Percentiles rank a stretch among this genome's conserved stretches.
These are phyloP conservation scores for Boloria euphrosyne DNA, from an alignment of 2,888 invertebrate genomes.

Conservation along the genomic window DNA sequence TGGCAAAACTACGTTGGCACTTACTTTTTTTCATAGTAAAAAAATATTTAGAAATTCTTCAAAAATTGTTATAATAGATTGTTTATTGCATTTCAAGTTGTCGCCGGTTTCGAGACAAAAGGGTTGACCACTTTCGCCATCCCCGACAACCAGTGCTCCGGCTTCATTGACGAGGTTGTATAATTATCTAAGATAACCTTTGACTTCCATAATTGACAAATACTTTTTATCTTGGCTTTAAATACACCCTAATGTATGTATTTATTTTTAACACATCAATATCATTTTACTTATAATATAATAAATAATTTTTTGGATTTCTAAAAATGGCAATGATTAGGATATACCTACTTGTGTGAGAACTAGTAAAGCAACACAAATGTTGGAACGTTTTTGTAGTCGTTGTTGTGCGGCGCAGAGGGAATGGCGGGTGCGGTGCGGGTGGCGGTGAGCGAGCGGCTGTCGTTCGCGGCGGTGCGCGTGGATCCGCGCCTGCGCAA, in stretches of 20 bases:
- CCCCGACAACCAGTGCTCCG: conserved; percentile 33
- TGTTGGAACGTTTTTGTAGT: not conserved
- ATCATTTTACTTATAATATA: no score
- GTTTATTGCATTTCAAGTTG: not conserved
- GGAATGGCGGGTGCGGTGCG: conserved; percentile 30
- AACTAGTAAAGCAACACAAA: not conserved
- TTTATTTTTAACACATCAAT: no score
- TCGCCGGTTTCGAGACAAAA: conserved; percentile 8
- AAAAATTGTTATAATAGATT: not conserved
- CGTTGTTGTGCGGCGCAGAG: conserved; percentile 24
- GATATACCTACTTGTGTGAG: not conserved
- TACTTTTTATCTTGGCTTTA: no score
- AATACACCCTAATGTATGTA: no score
- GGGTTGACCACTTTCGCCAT: conserved; percentile 25
- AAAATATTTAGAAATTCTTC: no score
- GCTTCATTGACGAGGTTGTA: conserved; percentile 34
- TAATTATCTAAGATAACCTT: not conserved
- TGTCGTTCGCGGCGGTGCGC: conserved; percentile 29
- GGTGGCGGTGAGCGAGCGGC: conserved; percentile 33
- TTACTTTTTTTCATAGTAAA: no score
- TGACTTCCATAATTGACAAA: no score
- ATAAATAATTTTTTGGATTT: no score
- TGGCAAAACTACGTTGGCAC: no score
- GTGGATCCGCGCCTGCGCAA: conserved; percentile 29
- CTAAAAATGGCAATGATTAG: no score